Conservation (phyloP, 2,797 vertebrate species). For the Scolopax bukidnonensis region DNA sequence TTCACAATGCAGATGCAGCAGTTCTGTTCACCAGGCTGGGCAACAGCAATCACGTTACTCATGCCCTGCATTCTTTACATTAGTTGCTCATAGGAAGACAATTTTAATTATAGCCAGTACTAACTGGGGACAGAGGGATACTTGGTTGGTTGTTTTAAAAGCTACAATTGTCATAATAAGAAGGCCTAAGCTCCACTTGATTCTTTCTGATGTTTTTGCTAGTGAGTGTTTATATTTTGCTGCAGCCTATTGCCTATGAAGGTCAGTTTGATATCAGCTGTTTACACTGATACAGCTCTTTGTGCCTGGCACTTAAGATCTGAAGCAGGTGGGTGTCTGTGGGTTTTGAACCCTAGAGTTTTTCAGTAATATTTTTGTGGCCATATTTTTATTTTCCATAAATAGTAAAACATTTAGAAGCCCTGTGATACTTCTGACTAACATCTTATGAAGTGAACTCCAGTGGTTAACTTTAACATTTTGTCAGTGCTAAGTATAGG, state of each 20-base stretch:
- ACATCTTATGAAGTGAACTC: neutral
- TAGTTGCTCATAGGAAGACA: constrained; percentile 38
- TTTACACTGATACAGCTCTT: neutral
- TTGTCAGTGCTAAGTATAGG: neutral
- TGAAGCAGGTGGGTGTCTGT: neutral
- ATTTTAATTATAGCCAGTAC: neutral
- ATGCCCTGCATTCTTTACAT: constrained; percentile 51
- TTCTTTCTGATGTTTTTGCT: neutral
- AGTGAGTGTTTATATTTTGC: neutral
- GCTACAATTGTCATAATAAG: neutral
- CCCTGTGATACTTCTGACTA: neutral
- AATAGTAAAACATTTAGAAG: neutral
- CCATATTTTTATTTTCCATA: neutral
- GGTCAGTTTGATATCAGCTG: neutral
- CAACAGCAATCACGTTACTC: constrained; percentile 31
- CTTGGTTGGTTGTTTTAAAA: neutral
- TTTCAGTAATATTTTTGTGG: neutral
- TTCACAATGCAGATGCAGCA: constrained; percentile 63
- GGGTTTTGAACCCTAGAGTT: neutral
- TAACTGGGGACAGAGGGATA: neutral
- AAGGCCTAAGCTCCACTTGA: neutral
- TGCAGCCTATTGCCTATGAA: neutral
- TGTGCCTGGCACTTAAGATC: neutral
- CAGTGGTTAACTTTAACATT: neutral
- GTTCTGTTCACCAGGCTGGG: constrained; percentile 49